Conservation (phyloP, 2,888 invertebrate genomes). For the Cancer borealis region DNA sequence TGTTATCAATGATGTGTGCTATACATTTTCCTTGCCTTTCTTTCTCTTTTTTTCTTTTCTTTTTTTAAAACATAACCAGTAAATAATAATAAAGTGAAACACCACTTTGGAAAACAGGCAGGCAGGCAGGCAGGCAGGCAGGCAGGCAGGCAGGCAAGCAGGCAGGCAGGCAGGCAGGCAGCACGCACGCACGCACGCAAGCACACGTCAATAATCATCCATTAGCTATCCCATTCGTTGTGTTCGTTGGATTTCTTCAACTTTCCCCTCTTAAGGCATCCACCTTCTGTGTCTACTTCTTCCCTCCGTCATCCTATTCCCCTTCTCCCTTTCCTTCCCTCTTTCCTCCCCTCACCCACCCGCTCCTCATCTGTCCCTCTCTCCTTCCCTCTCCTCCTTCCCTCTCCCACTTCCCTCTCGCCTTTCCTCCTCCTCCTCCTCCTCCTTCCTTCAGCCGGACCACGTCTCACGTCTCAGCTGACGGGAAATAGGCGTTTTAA, state of each 20-base stretch:
- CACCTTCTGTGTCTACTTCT: neutral
- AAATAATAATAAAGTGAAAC: neutral
- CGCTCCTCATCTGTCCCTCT: too few species aligned
- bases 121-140: too few species aligned
- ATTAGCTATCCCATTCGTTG: neutral
- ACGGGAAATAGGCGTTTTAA: slow-evolving; percentile 29
- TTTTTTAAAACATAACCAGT: neutral
- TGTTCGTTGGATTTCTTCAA: neutral
- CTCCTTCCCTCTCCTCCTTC: neutral
- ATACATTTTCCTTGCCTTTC: neutral
- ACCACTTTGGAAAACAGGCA: neutral
- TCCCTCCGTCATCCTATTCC: neutral
- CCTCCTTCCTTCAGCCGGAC: neutral
- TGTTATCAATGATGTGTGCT: neutral
- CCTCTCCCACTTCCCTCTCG: neutral
- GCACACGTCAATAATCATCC: neutral
- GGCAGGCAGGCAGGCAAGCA: neutral
- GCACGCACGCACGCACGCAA: slow-evolving; percentile 2
- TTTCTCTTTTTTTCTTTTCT: too few species aligned
- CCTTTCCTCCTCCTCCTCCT: neutral
- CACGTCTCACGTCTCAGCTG: neutral
- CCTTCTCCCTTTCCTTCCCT: too few species aligned
- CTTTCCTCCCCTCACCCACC: too few species aligned
- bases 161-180: too few species aligned
- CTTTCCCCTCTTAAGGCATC: neutral